A percentile compares a stretch with the other conserved stretches of the same genome.
phyloP scores from a whole-genome alignment of 2,888 invertebrate genomes.

The Netelia virgata region DNA sequence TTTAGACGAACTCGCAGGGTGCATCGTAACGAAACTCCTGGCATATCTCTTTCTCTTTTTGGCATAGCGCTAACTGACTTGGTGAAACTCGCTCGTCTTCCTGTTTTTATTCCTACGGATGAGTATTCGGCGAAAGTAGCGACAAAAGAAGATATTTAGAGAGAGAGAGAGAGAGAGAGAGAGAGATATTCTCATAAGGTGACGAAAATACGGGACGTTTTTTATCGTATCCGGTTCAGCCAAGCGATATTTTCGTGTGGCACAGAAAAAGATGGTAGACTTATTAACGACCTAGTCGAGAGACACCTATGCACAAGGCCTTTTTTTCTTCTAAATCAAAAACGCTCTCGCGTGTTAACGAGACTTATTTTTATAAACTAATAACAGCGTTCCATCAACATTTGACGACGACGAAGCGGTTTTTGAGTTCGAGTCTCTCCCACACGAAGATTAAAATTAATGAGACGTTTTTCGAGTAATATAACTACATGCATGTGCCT shows the following conservation, averaged over 20 bases:
- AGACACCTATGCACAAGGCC: slow-evolving; percentile 28
- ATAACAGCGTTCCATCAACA: slow-evolving; percentile 36
- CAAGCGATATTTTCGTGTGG: slow-evolving; percentile 41
- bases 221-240: slow-evolving; percentile 52
- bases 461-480: slow-evolving; percentile 39
- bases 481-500: background rate
- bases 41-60: slow-evolving; percentile 17
- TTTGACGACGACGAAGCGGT: slow-evolving; percentile 49
- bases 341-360: slow-evolving; percentile 47
- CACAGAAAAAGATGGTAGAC: slow-evolving; percentile 6
- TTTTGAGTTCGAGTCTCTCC: slow-evolving; percentile 21
- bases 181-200: slow-evolving; percentile 14
- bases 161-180: background rate
- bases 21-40: slow-evolving; percentile 46
- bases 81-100: slow-evolving; percentile 24
- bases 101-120: slow-evolving; percentile 25
- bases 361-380: slow-evolving; percentile 45
- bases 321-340: slow-evolving; percentile 30
- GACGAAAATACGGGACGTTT: slow-evolving; percentile 56
- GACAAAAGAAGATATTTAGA: slow-evolving; percentile 11
- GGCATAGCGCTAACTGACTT: slow-evolving; percentile 29
- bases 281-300: slow-evolving; percentile 40
- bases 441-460: slow-evolving; percentile 48
- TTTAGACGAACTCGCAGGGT: slow-evolving; percentile 58
- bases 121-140: background rate